phyloP scores from a whole-genome alignment of 2,797 vertebrate species.

The Siniperca obscura region DNA sequence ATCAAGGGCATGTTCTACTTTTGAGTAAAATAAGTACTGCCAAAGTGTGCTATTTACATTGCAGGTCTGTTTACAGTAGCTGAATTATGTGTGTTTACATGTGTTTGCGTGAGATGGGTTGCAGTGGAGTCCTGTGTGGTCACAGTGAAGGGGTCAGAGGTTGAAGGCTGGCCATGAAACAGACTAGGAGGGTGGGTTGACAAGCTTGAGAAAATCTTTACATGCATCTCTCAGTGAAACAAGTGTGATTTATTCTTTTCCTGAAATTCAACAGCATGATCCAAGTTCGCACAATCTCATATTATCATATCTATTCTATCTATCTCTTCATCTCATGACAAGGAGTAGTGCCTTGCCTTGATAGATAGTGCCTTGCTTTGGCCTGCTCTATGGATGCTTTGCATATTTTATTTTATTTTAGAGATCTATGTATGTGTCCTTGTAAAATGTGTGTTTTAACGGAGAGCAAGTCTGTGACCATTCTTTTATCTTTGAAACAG shows the following conservation, averaged over 20 bases:
- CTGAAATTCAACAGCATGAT: constrained; percentile 15
- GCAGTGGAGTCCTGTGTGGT: constrained; percentile 51
- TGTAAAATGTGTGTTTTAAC: background rate
- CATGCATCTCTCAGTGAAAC: constrained; percentile 26
- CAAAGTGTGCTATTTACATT: constrained; percentile 18
- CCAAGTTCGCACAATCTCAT: background rate
- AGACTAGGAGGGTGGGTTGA: constrained; percentile 58
- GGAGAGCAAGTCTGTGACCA: background rate
- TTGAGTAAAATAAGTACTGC: constrained; percentile 8
- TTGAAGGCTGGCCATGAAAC: constrained; percentile 73
- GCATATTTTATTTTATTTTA: constrained; percentile 23
- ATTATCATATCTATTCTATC: constrained; percentile 7
- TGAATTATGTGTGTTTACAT: constrained; percentile 32
- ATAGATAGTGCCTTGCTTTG: background rate
- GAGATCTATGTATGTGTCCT: background rate
- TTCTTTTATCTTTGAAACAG: background rate
- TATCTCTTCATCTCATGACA: background rate
- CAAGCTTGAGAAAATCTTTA: constrained; percentile 79
- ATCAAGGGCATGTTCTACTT: constrained; percentile 9
- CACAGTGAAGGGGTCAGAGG: constrained; percentile 60
- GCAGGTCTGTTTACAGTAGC: constrained; percentile 5
- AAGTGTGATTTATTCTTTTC: constrained; percentile 26
- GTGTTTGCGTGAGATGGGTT: constrained; percentile 17
- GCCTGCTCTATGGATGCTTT: background rate
- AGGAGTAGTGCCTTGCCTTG: background rate